phyloP scores from a whole-genome alignment of 2,888 invertebrate species.

The Rhagophthalmus giganteus region DNA sequence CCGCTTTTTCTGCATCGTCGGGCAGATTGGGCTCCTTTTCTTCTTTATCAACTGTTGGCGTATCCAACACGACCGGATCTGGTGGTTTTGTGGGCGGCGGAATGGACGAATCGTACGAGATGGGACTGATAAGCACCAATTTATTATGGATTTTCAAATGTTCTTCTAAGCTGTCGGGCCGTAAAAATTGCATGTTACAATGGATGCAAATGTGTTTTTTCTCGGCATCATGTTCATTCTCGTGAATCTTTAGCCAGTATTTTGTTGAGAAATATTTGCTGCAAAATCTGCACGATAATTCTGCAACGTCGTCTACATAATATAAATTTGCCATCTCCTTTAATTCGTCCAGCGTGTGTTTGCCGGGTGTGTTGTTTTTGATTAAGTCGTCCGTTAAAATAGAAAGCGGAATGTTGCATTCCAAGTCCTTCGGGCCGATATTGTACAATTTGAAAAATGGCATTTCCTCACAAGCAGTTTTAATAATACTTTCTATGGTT shows the following conservation, averaged over 20 bases:
- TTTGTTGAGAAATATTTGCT: slow-evolving; percentile 7
- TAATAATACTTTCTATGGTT: background rate
- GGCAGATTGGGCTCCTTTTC: background rate
- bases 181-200: slow-evolving; percentile 9
- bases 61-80: background rate
- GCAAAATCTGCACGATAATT: slow-evolving; percentile 13
- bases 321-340: slow-evolving; percentile 7
- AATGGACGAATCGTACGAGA: background rate
- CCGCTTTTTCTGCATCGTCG: background rate
- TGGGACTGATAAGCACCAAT: background rate
- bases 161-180: background rate
- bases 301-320: slow-evolving; percentile 1
- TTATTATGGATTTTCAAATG: slow-evolving; percentile 2
- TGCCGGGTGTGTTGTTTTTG: slow-evolving; percentile 1
- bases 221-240: slow-evolving; percentile 13
- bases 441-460: slow-evolving; percentile 10
- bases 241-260: slow-evolving; percentile 11
- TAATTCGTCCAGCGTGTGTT: slow-evolving; percentile 9
- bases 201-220: slow-evolving; percentile 4
- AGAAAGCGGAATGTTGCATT: slow-evolving; percentile 6
- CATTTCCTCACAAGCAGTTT: slow-evolving; percentile 12
- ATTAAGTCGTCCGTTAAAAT: slow-evolving; percentile 4
- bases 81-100: background rate
- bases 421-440: slow-evolving; percentile 8
- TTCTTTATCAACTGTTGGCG: background rate